Conservation (phyloP, 2,888 invertebrate genomes). For the Folsomia manolachei region DNA sequence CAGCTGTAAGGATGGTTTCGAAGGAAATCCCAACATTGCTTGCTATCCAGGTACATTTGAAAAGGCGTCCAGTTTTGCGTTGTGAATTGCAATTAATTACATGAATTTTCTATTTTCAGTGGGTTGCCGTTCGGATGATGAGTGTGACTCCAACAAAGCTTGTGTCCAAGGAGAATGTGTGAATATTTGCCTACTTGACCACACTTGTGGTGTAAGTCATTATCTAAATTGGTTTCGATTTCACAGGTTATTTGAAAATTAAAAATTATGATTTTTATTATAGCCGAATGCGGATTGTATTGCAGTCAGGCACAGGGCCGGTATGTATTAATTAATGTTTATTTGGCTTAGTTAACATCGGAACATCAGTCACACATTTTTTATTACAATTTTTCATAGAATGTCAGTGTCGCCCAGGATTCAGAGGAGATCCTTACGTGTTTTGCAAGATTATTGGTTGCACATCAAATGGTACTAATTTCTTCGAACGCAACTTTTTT, state of each 20-base stretch:
- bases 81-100: not conserved
- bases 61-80: no score
- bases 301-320: constrained; percentile 66
- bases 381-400: constrained; percentile 54
- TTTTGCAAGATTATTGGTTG: constrained; percentile 52
- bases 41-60: constrained; percentile 64
- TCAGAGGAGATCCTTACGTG: constrained; percentile 70
- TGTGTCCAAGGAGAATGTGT: constrained; percentile 82
- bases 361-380: no score
- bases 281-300: constrained; percentile 67
- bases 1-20: constrained; percentile 76
- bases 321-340: no score
- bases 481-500: not conserved
- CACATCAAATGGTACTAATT: not conserved
- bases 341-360: not conserved
- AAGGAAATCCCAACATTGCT: constrained; percentile 79
- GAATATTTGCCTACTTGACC: constrained; percentile 76
- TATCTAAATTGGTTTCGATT: not conserved
- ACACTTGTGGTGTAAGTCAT: constrained; percentile 73
- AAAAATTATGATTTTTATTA: not conserved
- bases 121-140: constrained; percentile 77
- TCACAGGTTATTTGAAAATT: no score
- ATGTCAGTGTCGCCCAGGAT: constrained; percentile 78
- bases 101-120: constrained; percentile 57
- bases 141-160: constrained; percentile 77